phyloP scores from a whole-genome alignment of 2,888 invertebrate genomes.

The Entomobrya proxima region DNA sequence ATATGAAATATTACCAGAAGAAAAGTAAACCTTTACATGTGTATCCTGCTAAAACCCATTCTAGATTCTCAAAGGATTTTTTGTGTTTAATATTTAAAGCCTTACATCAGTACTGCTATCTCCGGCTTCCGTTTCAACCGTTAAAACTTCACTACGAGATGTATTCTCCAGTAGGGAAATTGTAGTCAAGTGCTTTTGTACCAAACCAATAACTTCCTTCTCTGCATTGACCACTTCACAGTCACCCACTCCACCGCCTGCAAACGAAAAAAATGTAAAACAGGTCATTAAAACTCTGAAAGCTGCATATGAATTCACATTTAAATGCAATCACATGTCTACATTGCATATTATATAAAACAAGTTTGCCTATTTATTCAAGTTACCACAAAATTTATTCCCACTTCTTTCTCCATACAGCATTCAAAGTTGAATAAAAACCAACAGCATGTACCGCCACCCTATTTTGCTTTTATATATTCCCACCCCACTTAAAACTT shows the following conservation, averaged over 20 bases:
- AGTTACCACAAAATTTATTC: not conserved
- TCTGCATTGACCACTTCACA: slow-evolving; percentile 65
- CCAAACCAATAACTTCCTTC: slow-evolving; percentile 65
- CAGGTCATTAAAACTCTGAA: not conserved
- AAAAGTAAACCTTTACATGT: not conserved
- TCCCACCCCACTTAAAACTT: slow-evolving; percentile 32
- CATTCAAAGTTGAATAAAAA: no score
- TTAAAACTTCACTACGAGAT: slow-evolving; percentile 67
- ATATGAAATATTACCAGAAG: not conserved
- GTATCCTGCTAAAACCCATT: no score
- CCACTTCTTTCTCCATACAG: no score
- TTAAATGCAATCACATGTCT: slow-evolving; percentile 40
- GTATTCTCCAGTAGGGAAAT: slow-evolving; percentile 66
- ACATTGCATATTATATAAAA: not conserved
- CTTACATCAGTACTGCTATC: slow-evolving; percentile 53
- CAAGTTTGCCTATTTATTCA: no score
- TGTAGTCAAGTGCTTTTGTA: slow-evolving; percentile 68
- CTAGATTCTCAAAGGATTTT: not conserved
- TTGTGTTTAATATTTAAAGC: not conserved
- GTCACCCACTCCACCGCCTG: slow-evolving; percentile 69
- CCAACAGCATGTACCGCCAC: not conserved
- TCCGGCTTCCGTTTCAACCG: slow-evolving; percentile 44
- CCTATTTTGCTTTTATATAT: not conserved
- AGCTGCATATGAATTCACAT: not conserved
- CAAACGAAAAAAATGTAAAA: not conserved